These are phyloP conservation scores for Neolamprologus sp. DNA, from an alignment of 2,113 vertebrate species.

Conservation along the genomic window DNA sequence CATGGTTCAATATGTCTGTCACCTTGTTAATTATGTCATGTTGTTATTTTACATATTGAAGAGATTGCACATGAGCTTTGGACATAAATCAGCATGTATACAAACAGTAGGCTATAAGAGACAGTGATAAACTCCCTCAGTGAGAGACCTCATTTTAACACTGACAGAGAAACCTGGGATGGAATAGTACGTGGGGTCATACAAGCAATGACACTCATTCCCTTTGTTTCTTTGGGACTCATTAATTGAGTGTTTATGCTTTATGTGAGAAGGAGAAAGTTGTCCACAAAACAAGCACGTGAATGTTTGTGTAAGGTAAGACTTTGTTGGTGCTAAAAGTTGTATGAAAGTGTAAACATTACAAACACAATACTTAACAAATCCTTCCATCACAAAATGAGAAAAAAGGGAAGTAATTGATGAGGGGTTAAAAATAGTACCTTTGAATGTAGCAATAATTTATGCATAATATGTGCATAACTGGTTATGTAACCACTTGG, in stretches of 20 bases:
- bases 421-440: accelerated
- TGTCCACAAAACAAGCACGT: not conserved
- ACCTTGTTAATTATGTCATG: not conserved
- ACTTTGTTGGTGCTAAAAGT: not conserved
- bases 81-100: not conserved
- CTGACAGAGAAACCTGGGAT: not conserved
- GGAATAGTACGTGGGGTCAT: not conserved
- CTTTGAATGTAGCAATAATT: not conserved
- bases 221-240: not conserved
- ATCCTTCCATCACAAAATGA: not conserved
- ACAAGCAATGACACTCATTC: not conserved
- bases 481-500: accelerated
- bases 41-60: not conserved
- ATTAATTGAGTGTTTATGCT: not conserved
- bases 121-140: not conserved
- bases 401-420: accelerated
- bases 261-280: not conserved
- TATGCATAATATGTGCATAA: not conserved
- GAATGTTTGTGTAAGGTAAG: not conserved
- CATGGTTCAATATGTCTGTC: not conserved
- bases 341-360: not conserved
- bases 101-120: not conserved
- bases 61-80: not conserved
- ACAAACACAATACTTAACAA: accelerated
- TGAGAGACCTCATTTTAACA: not conserved